Conservation (phyloP, 2,888 invertebrate genomes). For the Yponomeuta plumbellus region DNA sequence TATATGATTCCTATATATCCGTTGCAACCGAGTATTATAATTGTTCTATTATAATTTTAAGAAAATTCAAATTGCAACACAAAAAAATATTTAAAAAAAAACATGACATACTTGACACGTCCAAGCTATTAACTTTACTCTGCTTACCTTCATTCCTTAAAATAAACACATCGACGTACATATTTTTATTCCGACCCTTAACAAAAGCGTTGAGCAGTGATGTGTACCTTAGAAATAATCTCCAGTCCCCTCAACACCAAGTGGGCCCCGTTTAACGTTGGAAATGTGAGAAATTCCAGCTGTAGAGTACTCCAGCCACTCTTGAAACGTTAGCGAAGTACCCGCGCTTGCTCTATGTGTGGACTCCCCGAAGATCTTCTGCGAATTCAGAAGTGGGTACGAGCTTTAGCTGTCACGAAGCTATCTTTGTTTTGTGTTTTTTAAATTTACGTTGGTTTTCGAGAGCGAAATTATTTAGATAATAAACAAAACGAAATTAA, state of each 20-base stretch:
- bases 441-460: too few relatives aligned
- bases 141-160: too few relatives aligned
- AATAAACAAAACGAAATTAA: too few relatives aligned
- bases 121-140: too few relatives aligned
- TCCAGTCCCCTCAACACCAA: constrained; percentile 29
- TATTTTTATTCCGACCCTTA: not conserved
- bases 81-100: too few relatives aligned
- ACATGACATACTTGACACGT: too few relatives aligned
- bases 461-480: too few relatives aligned
- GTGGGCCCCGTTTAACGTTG: constrained; percentile 36
- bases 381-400: not conserved
- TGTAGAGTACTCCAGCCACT: constrained; percentile 10
- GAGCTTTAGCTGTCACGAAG: not conserved
- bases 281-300: constrained; percentile 42
- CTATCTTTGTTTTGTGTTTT: not conserved
- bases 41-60: too few relatives aligned
- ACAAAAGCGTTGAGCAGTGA: constrained; percentile 1
- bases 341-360: not conserved
- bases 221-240: constrained; percentile 37
- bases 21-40: too few relatives aligned
- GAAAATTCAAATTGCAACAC: too few relatives aligned
- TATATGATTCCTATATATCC: too few relatives aligned
- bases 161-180: not conserved
- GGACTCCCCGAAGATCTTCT: not conserved
- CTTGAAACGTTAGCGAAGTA: not conserved